Conservation (phyloP, 1,140 invertebrate species). For the Temnothorax curvispinosus region DNA sequence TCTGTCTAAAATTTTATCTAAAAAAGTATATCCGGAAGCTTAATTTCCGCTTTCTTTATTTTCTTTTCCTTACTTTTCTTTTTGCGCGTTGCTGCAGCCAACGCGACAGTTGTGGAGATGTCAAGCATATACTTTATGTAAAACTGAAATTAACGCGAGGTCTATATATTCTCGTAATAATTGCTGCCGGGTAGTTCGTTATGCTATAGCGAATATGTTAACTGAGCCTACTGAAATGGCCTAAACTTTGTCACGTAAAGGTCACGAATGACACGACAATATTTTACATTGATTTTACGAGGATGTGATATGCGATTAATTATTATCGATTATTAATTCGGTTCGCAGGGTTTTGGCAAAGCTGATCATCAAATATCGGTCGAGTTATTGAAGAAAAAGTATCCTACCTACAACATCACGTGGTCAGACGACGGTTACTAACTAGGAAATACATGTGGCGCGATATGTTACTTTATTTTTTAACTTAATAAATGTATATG, state of each 20-base stretch:
- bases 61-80: neutral
- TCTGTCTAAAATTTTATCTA: neutral
- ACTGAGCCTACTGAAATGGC: neutral
- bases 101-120: neutral
- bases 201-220: constrained; percentile 1
- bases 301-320: neutral
- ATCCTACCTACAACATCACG: constrained; percentile 90
- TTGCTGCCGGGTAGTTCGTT: neutral
- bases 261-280: neutral
- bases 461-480: neutral
- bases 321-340: neutral
- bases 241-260: neutral
- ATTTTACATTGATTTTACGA: constrained; percentile 1
- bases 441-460: constrained; percentile 54
- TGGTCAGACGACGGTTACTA: constrained; percentile 95
- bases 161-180: constrained; percentile 7
- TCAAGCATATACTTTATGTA: neutral
- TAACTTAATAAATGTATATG: neutral
- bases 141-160: neutral
- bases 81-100: neutral
- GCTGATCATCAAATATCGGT: constrained; percentile 93
- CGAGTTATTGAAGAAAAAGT: constrained; percentile 91
- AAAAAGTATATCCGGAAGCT: neutral
- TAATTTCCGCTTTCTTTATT: constrained; percentile 7
- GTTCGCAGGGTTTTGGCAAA: constrained; percentile 91